Evolutionary conservation across 2,113 vertebrate species (phyloP).

Genomic region (Bos indicus): DNA sequence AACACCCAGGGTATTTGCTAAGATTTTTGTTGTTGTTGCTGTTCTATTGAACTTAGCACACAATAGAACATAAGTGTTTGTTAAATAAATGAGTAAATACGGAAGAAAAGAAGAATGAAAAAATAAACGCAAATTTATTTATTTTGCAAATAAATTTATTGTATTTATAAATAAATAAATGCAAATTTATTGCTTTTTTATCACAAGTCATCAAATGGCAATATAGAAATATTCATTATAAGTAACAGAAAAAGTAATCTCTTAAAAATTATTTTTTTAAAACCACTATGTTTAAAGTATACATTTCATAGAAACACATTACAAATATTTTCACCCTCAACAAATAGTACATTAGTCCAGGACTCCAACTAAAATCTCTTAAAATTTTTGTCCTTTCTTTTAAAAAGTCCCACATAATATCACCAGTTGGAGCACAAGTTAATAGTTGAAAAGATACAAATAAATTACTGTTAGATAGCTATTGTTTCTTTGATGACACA

Average conservation of each 20-base stretch:
- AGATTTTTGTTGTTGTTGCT: background rate
- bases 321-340: background rate
- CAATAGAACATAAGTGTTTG: background rate
- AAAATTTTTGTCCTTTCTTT: background rate
- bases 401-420: background rate
- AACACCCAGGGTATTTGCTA: background rate
- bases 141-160: background rate
- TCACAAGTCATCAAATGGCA: background rate
- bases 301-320: background rate
- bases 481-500: constrained; percentile 50
- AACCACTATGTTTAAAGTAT: background rate
- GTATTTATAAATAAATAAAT: background rate
- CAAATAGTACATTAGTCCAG: constrained; percentile 16
- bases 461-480: constrained; percentile 47
- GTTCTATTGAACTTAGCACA: background rate
- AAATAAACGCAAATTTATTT: background rate
- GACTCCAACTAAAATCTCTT: background rate
- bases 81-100: background rate
- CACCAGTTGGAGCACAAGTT: background rate
- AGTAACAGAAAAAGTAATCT: background rate
- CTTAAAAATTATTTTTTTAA: background rate
- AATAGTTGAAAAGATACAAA: constrained; percentile 36
- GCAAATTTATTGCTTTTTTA: background rate
- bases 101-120: background rate
- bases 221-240: background rate